Evolutionary conservation across 2,113 vertebrate genomes (phyloP), one percentile per base, ranked within the genome.

Genomic region (Neodontobutis hainanensis): DNA sequence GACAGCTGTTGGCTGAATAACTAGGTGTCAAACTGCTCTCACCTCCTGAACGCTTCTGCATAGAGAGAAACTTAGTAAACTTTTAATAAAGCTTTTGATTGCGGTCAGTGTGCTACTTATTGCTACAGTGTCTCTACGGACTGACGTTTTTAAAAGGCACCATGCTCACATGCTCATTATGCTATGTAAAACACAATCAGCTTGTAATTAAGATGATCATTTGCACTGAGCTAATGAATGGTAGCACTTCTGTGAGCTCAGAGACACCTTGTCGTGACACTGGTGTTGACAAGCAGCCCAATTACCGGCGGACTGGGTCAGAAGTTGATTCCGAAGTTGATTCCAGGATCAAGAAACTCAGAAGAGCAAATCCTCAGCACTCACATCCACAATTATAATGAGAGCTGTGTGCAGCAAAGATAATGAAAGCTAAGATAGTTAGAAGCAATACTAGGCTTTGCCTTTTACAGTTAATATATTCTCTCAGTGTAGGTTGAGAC

Each of bases 11-110:
- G 53, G 59, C 63, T 34, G 15, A 10, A 45, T 66, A 38, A 45
- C 55, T 8, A 11, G 34, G 48, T 44, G 49, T 68, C 48, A 9
- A 8, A n/a, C 32, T 19, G 35, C 64, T 56, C 47, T 68, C 43
- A 68, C 66, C 57, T 70, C 73, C 36, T 19, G 58, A 75, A 34
- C 51, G 12, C 27, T 16, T 34, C 15, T n/a, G 40, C 47, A 32
- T 14, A 48, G 49, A 40, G 38, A 40, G 45, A 48, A 64, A 49
- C 61, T 61, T 59, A 50, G 65, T 76, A 69, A 12, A 34, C 49
- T n/a, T 64, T 35, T 78, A 81, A 78, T 81, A 58, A 76, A 8
- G 49, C 59, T 48, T 78, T 60, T 75, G 78, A 81, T 75, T 63
- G 67, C n/a, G 60, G 68, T 75, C 47, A 80, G 61, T 60, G 40